Conservation (phyloP, 1,140 invertebrate species). For the Papilio aristodemus region DNA sequence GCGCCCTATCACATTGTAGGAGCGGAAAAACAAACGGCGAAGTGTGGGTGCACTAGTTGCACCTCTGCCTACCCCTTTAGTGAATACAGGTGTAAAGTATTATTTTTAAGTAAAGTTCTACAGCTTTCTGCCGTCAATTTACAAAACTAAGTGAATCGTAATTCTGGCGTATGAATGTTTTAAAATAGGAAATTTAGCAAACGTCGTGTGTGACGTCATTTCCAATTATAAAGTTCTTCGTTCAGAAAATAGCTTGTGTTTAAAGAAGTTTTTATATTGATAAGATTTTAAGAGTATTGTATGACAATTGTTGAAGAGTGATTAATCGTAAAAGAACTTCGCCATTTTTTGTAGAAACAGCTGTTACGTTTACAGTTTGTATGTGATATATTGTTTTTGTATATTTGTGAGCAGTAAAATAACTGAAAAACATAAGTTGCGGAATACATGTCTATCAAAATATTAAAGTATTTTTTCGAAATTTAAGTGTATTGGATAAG, state of each 20-base stretch:
- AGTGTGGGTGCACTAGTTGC: no score
- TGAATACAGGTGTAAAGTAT: no score
- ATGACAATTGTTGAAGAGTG: not conserved
- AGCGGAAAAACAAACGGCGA: not conserved
- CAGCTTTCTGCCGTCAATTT: constrained; percentile 12
- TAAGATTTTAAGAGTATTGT: not conserved
- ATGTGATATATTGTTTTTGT: not conserved
- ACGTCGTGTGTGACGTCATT: constrained; percentile 9
- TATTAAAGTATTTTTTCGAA: not conserved
- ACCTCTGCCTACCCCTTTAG: no score
- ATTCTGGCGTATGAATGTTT: constrained; percentile 1
- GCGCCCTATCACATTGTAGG: no score
- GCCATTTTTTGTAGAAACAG: not conserved
- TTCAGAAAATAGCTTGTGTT: not conserved
- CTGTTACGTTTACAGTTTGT: not conserved
- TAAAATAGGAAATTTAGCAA: constrained; percentile 20
- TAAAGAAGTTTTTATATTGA: not conserved
- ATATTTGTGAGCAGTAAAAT: not conserved
- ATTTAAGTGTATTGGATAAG: not conserved
- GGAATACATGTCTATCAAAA: not conserved
- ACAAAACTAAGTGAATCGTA: constrained; percentile 3
- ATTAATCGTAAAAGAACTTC: not conserved
- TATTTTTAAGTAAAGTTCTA: no score
- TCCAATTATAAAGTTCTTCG: not conserved
- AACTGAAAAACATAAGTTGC: not conserved